Base-by-base conservation (phyloP, 1,140 invertebrate genomes). In the Brachionus asplanchnoidis region DNA sequence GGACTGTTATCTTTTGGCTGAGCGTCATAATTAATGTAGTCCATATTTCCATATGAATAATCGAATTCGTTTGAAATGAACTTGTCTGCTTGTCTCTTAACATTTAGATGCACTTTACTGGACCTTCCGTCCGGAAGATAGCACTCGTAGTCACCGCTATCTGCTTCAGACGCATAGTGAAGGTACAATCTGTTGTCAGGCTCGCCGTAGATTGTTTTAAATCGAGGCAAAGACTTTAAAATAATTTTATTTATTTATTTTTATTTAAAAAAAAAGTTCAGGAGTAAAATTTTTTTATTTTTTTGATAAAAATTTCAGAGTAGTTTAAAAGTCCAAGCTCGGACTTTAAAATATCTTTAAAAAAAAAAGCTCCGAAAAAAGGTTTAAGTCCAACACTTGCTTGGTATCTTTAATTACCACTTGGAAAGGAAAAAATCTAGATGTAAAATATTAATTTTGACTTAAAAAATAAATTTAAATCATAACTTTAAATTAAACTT, bases 101-200 rank as follows among this genome's bases (percentile, higher is more conserved):
- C 36, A 42, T 9, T 60, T 40, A 82, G 23, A 65, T 46, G 20
- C 4, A 82, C 79, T 17, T 0, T 11, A 36, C 79, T 82, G 32
- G 50, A 17, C 23, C 65, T 26, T 6, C 79, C 79, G 53, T 68
- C 65, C 3, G 53, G 79, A 14, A 68, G n/a, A 40, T 42, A 65
- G 11, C 79, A 82, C n/a, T 66, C 56, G 65, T 82, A 82, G 7
- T 53, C 42, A 28, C 42, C 73, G 32, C 44, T 77, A 46, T 77
- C 73, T 50, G 20, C 20, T 77, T 77, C 42, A 14, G 73, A 26
- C n/a, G 28, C 12, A 23, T 50, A 26, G 44, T 46, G 46, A 50
- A 77, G 20, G 5, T 28, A 23, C 3, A 77, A 9, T 23, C 73
- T 46, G 26, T 77, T 77, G 26, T 77, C 26, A 8, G 73, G 73